Percentiles rank a stretch among this genome's conserved stretches.
These are phyloP conservation scores for Caenorhabditis elegans DNA, from an alignment of 1,140 invertebrate species.

Conservation along the genomic window WBcel235 BX284605.5:2285501-2286000, in stretches of 20 bases:
- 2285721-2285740: slow-evolving; percentile 1
- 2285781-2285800: neutral
- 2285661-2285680: neutral
- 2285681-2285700: neutral
- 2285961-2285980: neutral
- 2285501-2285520: slow-evolving; percentile 33
- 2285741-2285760: neutral
- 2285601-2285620: neutral
- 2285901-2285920: too few species aligned
- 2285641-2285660: neutral
- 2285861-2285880: neutral
- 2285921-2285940: neutral
- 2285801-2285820: neutral
- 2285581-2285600: neutral
- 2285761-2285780: too few species aligned
- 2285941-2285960: neutral
- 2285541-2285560: too few species aligned
- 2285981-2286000: neutral
- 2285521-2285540: neutral
- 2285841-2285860: neutral
- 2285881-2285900: neutral
- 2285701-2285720: neutral
- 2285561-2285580: too few species aligned
- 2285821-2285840: too few species aligned
- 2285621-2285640: neutral